Base-by-base conservation (phyloP, 2,113 vertebrate species). In the Vulpes lagopus region DNA sequence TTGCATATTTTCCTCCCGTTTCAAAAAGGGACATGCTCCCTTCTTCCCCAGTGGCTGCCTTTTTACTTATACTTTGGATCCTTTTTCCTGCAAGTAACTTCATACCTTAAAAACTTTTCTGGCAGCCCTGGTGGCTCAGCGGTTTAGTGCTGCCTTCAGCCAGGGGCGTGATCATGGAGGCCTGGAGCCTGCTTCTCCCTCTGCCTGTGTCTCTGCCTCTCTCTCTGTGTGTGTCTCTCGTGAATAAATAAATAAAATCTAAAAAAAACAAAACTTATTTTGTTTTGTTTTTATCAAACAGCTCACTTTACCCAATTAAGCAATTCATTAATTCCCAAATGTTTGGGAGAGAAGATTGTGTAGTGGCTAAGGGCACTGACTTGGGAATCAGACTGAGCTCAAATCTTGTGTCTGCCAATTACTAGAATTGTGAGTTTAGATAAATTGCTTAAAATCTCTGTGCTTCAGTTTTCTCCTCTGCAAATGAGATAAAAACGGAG, bases 391-490 rank as follows among this genome's bases (percentile, higher is more conserved):
- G 89, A 27, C 43, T 74, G 53, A 88, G 9, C 86, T 94, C 43
- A 80, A 8, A 57, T 86, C 57, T 64, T 83, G 51, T 15, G 51
- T 69, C n/a, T 92, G 35, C 43, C 59, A 59, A 79, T 87, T 76
- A 67, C 9, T 95, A 43, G 25, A 80, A 81, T 20, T 88, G 30
- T 91, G 53, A 43, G 16, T 89, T 78, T 92, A 35, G 30, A 51
- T 76, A 65, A 93, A 57, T 82, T 89, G 74, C 51, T 92, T 83
- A 88, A 57, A 65, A 76, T 78, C 22, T 65, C 84, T 88, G 65
- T 88, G 65, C 38, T 87, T 86, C 84, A 82, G 76, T 65, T 93
- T 92, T 82, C 27, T 65, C 25, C 57, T 92, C 57, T 88, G 78
- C 51, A 89, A 89, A 83, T 96, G 69, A 11, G 49, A 67, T 92